Evolutionary conservation across 2,888 invertebrate species (phyloP).

Genomic region (Eupithecia exiguata): DNA sequence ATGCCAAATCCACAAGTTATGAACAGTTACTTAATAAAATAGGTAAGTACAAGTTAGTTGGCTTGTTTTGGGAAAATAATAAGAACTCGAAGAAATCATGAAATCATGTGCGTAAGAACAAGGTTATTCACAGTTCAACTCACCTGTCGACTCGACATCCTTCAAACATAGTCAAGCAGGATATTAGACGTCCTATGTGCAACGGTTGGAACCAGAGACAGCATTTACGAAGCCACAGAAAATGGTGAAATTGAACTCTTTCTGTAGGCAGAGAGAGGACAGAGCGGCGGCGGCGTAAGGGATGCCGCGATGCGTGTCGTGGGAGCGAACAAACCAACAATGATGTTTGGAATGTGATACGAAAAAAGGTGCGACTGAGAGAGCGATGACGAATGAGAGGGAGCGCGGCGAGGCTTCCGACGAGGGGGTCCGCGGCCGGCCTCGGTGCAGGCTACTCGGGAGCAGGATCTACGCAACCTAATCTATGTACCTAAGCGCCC

Average conservation of each 20-base stretch:
- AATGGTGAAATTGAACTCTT: constrained; percentile 45
- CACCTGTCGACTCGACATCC: constrained; percentile 31
- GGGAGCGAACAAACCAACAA: constrained; percentile 70
- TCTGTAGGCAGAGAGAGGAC: constrained; percentile 48
- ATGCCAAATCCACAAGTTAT: no score
- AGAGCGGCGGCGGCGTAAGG: constrained; percentile 42
- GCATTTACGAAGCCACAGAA: constrained; percentile 18
- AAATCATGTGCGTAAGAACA: background rate
- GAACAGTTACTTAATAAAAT: background rate
- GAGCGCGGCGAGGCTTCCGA: constrained; percentile 62
- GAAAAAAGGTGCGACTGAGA: constrained; percentile 62
- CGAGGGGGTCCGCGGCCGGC: constrained; percentile 44
- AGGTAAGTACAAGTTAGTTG: background rate
- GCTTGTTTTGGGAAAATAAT: background rate
- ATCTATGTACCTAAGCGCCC: background rate
- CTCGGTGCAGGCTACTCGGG: background rate
- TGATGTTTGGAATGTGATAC: constrained; percentile 74
- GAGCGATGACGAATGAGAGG: constrained; percentile 47
- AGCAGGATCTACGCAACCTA: constrained; percentile 15
- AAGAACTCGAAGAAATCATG: background rate
- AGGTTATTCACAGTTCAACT: constrained; percentile 22
- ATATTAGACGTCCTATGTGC: constrained; percentile 36
- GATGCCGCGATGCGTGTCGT: constrained; percentile 65
- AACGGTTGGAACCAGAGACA: constrained; percentile 43
- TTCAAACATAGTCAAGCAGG: constrained; percentile 32